Evolutionary conservation across 2,797 vertebrate species (phyloP).

Genomic region (Apodemus agrarius): DNA sequence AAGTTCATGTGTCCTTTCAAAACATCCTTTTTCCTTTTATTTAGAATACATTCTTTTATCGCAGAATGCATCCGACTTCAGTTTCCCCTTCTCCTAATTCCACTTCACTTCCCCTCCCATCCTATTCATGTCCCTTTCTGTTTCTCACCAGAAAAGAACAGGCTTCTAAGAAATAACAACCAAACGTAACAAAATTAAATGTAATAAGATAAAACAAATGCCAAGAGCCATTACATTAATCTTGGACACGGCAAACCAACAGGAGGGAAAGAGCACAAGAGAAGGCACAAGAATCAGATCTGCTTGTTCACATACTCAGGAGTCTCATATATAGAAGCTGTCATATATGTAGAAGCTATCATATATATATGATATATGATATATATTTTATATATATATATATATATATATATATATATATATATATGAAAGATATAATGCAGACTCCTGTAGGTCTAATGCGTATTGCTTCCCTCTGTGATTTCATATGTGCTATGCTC

Average conservation of each 20-base stretch:
- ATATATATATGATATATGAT: too few relatives aligned
- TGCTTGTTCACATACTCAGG: background rate
- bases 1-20: background rate
- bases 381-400: too few relatives aligned
- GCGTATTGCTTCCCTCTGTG: background rate
- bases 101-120: background rate
- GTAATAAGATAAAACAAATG: background rate
- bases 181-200: background rate
- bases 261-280: background rate
- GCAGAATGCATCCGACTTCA: too few relatives aligned
- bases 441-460: rapidly evolving
- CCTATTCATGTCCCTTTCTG: background rate
- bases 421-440: too few relatives aligned
- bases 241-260: background rate
- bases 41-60: background rate
- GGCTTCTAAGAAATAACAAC: background rate
- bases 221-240: background rate
- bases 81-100: background rate
- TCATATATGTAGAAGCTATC: too few relatives aligned
- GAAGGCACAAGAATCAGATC: background rate
- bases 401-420: too few relatives aligned
- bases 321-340: too few relatives aligned
- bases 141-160: background rate
- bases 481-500: background rate
- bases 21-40: background rate